A percentile compares a stretch with the other conserved stretches of the same genome.
Evolutionary conservation across 2,113 vertebrate genomes (phyloP).

Genomic region (Silurus meridionalis): DNA sequence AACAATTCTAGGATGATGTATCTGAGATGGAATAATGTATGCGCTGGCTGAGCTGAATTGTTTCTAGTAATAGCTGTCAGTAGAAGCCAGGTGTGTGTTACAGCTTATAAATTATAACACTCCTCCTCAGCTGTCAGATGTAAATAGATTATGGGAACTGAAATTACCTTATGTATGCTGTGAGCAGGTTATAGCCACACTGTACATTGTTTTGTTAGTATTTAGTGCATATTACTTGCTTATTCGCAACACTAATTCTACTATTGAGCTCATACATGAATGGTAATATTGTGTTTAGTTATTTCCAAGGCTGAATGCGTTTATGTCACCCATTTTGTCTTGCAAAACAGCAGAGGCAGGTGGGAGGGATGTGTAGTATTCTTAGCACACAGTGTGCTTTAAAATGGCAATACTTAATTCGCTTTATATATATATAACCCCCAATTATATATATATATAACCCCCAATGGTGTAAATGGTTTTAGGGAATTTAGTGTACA

Average conservation of each 20-base stretch:
- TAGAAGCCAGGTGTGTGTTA: neutral
- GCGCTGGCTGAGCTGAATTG: neutral
- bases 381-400: neutral
- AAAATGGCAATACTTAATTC: neutral
- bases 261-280: neutral
- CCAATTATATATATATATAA: too few species aligned
- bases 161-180: too few species aligned
- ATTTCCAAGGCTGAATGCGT: neutral
- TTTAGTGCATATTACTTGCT: neutral
- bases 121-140: neutral
- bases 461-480: too few species aligned
- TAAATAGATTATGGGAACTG: neutral
- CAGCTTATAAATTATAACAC: neutral
- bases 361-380: neutral
- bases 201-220: neutral
- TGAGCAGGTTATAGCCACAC: neutral
- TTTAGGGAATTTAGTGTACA: too few species aligned
- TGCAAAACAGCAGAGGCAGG: too few species aligned
- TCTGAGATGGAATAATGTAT: neutral
- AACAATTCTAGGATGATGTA: too few species aligned
- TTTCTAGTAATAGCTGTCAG: neutral
- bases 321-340: neutral
- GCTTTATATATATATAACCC: neutral
- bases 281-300: neutral
- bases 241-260: neutral